Base-by-base conservation (phyloP, 1,140 invertebrate species). In the Phthorimaea operculella region DNA sequence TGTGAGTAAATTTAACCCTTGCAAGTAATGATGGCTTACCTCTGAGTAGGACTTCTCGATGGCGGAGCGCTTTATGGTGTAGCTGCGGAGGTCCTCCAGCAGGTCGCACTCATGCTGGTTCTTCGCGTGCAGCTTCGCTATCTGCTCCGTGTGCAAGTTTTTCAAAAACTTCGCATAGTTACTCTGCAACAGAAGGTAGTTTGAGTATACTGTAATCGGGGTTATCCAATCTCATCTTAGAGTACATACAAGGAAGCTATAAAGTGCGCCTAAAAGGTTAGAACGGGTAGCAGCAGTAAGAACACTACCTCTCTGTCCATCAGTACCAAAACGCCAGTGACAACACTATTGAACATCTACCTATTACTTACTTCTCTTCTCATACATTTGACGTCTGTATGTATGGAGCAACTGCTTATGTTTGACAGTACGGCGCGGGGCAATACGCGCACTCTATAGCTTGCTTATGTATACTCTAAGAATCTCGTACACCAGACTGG, bases 41-140 rank as follows among this genome's bases (percentile, higher is more conserved):
- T 98, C 96, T 0, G 94, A 96, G 83, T 98, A 98, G 12, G 95
- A 95, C 78, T 96, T 98, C 82, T 98, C 96, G 63, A 98, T 94
- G 16, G 93, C 90, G 15, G 95, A 96, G 64, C 95, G 90, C 78
- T 97, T 96, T 72, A 97, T 91, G 39, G 93, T 94, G 82, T 96
- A 98, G 72, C 92, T 95, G 87, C 95, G 91, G 51, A 98, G 93
- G 78, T 98, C 96, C 86, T 98, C 96, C 48, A 98, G 86, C 57
- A 98, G 87, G 79, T 98, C 96, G 85, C 94, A 96, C 78, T 98
- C 96, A 87, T 98, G 96, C 82, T 98, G 96, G 83, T 98, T 97
- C 85, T 98, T 98, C 21, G 93, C 88, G 77, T 96, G 92, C 62
- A 98, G 88, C 86, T 97, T 97, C 6, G 94, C 90, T 51, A 96